A percentile compares a stretch with the other conserved stretches of the same genome.
Evolutionary conservation across 2,888 invertebrate species (phyloP).

Genomic region (Mythimna vitellina): DNA sequence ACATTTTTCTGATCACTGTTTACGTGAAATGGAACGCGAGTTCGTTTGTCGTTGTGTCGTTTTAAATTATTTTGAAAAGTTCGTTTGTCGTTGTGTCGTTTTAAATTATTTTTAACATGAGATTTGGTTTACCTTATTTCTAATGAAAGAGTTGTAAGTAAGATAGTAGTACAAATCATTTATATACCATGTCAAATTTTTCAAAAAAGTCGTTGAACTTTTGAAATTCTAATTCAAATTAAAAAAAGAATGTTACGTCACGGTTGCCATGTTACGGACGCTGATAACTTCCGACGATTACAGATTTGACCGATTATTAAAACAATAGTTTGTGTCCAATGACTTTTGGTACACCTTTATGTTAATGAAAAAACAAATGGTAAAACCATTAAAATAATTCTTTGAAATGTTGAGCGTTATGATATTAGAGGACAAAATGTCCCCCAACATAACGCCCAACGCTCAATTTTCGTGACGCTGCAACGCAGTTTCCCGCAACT

Average conservation of each 20-base stretch:
- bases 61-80: too few species aligned
- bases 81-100: too few species aligned
- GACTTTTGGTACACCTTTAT: conserved; percentile 22
- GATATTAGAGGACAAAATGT: too few species aligned
- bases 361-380: conserved; percentile 8
- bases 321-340: conserved; percentile 52
- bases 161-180: background rate
- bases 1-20: background rate
- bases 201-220: conserved; percentile 48
- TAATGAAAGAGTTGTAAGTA: too few species aligned
- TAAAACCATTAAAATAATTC: background rate
- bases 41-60: too few species aligned
- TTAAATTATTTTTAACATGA: too few species aligned
- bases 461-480: too few species aligned
- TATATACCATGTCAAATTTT: background rate
- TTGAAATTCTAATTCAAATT: conserved; percentile 35
- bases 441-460: too few species aligned
- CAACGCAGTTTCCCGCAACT: too few species aligned
- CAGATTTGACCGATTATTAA: conserved; percentile 70
- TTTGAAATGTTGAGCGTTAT: background rate
- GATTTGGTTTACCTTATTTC: too few species aligned
- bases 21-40: background rate
- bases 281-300: conserved; percentile 32
- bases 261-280: conserved; percentile 27
- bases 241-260: conserved; percentile 44